Percentiles rank a stretch among this genome's conserved stretches.
phyloP scores from a whole-genome alignment of 2,888 invertebrate genomes.

The Aspidapion aeneum region DNA sequence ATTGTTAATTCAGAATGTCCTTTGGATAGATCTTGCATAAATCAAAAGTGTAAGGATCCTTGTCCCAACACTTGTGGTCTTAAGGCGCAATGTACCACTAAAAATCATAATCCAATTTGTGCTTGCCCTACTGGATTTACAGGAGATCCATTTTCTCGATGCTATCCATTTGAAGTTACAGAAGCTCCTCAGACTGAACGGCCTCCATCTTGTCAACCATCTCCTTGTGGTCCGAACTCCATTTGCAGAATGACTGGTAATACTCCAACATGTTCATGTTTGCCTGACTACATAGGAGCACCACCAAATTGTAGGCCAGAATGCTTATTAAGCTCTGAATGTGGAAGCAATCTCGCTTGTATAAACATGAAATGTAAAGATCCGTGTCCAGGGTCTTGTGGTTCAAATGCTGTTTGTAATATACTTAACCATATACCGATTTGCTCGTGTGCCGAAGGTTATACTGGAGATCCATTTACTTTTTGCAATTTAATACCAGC shows the following conservation, averaged over 20 bases:
- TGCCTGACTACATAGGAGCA: constrained; percentile 72
- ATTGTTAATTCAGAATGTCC: constrained; percentile 85
- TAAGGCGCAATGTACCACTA: constrained; percentile 76
- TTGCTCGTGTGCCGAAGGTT: constrained; percentile 71
- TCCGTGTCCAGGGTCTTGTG: constrained; percentile 81
- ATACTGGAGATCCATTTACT: constrained; percentile 77
- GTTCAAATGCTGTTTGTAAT: constrained; percentile 73
- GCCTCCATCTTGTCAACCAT: constrained; percentile 74
- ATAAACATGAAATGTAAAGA: constrained; percentile 77
- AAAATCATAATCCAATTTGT: constrained; percentile 85
- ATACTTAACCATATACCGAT: constrained; percentile 79
- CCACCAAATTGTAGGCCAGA: constrained; percentile 79
- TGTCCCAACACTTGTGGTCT: constrained; percentile 87
- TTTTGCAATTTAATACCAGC: constrained; percentile 60
- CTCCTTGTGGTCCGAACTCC: constrained; percentile 82
- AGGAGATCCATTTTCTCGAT: constrained; percentile 82
- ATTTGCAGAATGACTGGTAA: constrained; percentile 71
- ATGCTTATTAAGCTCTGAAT: constrained; percentile 76
- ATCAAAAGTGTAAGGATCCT: constrained; percentile 83
- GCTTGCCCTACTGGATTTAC: constrained; percentile 80
- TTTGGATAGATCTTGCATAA: constrained; percentile 75
- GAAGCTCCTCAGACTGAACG: constrained; percentile 54
- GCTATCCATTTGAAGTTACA: constrained; percentile 54
- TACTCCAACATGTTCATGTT: constrained; percentile 75
- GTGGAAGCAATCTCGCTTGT: constrained; percentile 71